phyloP scores from a whole-genome alignment of 2,113 vertebrate species.

The Nothocercus nigrocapillus region DNA sequence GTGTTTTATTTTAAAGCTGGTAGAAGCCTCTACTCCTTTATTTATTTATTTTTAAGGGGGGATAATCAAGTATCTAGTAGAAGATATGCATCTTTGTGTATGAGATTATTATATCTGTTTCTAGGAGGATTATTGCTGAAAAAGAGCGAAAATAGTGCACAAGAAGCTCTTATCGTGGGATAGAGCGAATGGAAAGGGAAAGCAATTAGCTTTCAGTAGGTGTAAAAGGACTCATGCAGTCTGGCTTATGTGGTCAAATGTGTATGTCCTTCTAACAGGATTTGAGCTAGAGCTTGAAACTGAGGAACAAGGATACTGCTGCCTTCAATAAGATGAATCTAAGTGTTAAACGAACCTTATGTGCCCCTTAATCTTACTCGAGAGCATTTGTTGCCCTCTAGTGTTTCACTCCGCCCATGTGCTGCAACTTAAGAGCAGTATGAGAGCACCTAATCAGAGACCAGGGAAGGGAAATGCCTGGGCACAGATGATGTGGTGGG shows the following conservation, averaged over 20 bases:
- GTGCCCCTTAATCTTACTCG: neutral
- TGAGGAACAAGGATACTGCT: accelerated
- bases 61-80: neutral
- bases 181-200: neutral
- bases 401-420: neutral
- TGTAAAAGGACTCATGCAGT: accelerated
- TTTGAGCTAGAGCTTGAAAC: too few species aligned
- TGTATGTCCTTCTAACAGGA: accelerated
- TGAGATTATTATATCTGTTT: neutral
- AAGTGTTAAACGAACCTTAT: accelerated
- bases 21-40: neutral
- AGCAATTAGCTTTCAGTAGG: neutral
- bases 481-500: accelerated
- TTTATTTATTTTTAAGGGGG: too few species aligned
- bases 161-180: neutral
- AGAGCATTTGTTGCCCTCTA: slow-evolving; percentile 74
- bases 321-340: accelerated
- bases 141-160: neutral
- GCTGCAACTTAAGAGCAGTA: neutral
- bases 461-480: accelerated
- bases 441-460: accelerated
- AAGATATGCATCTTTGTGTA: neutral
- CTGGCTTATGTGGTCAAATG: accelerated
- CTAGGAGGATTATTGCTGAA: neutral
- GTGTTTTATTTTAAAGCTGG: neutral